Base-by-base conservation (phyloP, 1,140 invertebrate species). In the Tetragonula clypearis region DNA sequence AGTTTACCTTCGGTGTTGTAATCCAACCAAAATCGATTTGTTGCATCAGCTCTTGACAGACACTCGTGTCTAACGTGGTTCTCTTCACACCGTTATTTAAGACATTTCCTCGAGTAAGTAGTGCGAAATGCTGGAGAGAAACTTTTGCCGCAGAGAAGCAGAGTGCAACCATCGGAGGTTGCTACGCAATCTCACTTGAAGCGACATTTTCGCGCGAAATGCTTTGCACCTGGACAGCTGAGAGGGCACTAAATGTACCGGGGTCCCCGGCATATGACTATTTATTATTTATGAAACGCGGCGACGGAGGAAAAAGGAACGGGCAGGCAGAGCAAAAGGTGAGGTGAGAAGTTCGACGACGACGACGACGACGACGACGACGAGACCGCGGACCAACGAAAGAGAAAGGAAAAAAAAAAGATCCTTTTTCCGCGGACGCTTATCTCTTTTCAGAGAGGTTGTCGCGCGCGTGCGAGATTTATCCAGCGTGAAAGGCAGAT, bases 211-310 rank as follows among this genome's bases (percentile, higher is more conserved):
- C n/a, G 56, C 49, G 30, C 81, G 60, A 49, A 69, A 62, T 41
- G 80, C 66, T 89, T 87, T 82, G 60, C 72, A 89, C 76, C 80
- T 68, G 60, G 81, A 62, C 58, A 66, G 80, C 55, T 69, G 80
- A 89, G 81, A 74, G 68, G 74, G 74, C 74, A 81, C 84, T 86
- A 80, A 87, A 89, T 89, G 88, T 82, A 86, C 72, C 17, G 81
- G 69, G 71, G 68, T 76, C 75, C 55, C 85, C 85, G 41, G 41
- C 88, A 85, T 89, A 89, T 83, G 81, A 60, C 79, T 86, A 82
- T 90, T 90, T 90, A 89, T 87, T 90, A 90, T 90, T 90, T 89
- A 90, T 84, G 85, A 89, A 30, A 12, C 26, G 26, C 71, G 41
- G 35, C 19, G 21, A 66, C 17, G 55, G 12, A 55, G n/a, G 21